These are phyloP conservation scores for Tipula helvola DNA, from an alignment of 2,888 invertebrate genomes.

Conservation along the genomic window DNA sequence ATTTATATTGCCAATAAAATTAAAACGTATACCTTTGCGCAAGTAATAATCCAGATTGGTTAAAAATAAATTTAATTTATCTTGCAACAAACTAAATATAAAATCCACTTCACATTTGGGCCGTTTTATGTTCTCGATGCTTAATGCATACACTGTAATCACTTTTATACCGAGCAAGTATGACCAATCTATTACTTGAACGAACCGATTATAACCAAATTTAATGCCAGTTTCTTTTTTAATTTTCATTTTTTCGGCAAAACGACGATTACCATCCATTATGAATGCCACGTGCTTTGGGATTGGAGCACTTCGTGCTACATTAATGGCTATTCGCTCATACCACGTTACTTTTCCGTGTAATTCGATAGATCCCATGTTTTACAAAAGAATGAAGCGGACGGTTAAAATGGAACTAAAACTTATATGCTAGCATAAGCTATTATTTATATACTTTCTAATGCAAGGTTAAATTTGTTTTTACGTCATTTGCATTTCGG, in stretches of 20 bases:
- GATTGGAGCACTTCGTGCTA: slow-evolving; percentile 68
- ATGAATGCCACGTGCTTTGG: slow-evolving; percentile 93
- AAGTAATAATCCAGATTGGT: slow-evolving; percentile 71
- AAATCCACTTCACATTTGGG: slow-evolving; percentile 78
- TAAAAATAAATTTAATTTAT: slow-evolving; percentile 71
- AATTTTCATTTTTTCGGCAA: slow-evolving; percentile 67
- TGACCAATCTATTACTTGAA: slow-evolving; percentile 73
- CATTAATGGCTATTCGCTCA: slow-evolving; percentile 57
- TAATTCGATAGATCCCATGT: neutral
- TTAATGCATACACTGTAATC: slow-evolving; percentile 97
- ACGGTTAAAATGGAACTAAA: too few species aligned
- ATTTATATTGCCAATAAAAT: slow-evolving; percentile 73
- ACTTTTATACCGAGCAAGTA: slow-evolving; percentile 80
- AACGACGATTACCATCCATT: slow-evolving; percentile 97
- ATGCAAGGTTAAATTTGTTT: too few species aligned
- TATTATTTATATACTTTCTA: too few species aligned
- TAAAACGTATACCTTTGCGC: slow-evolving; percentile 71
- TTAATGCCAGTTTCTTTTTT: slow-evolving; percentile 69
- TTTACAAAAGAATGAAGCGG: too few species aligned
- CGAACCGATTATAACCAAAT: slow-evolving; percentile 68
- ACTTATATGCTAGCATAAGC: too few species aligned
- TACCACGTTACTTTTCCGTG: slow-evolving; percentile 54
- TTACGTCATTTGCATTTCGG: too few species aligned
- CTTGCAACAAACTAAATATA: slow-evolving; percentile 72
- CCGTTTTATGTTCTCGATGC: slow-evolving; percentile 97